Conservation (phyloP, 2,113 vertebrate genomes). For the Colistium nudipinnis region DNA sequence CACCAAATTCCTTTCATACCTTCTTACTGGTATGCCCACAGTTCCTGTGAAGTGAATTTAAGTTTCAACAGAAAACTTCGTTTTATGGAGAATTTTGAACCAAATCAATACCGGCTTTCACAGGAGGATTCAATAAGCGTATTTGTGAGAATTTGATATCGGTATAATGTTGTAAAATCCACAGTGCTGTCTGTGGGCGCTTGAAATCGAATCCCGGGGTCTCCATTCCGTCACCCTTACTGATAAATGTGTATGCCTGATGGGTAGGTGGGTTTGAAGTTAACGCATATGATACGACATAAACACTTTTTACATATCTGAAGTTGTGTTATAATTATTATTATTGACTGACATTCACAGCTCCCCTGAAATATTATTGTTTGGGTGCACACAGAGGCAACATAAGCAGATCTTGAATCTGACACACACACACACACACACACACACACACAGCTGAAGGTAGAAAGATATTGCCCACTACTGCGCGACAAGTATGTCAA, state of each 20-base stretch:
- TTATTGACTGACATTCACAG: background rate
- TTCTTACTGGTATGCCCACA: background rate
- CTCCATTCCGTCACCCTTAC: background rate
- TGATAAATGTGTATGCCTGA: background rate
- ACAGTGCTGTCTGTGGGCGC: too few species aligned
- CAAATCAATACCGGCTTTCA: background rate
- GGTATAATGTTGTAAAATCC: background rate
- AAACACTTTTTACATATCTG: background rate
- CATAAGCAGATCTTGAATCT: background rate
- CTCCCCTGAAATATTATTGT: background rate
- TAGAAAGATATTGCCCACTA: background rate
- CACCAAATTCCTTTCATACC: background rate
- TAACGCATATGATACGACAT: background rate
- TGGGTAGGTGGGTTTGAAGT: too few species aligned
- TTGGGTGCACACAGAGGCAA: background rate
- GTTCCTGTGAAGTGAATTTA: background rate
- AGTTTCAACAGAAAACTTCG: background rate
- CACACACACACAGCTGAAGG: conserved; percentile 14
- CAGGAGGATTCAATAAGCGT: background rate
- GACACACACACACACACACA: too few species aligned
- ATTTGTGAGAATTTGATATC: background rate
- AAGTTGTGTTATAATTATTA: background rate
- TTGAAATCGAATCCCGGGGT: too few species aligned
- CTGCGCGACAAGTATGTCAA: background rate
- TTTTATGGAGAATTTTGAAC: background rate